A percentile compares a stretch with the other conserved stretches of the same genome.
Conservation (phyloP, 2,797 vertebrate species). For the Spinibarbus caldwelli region DNA sequence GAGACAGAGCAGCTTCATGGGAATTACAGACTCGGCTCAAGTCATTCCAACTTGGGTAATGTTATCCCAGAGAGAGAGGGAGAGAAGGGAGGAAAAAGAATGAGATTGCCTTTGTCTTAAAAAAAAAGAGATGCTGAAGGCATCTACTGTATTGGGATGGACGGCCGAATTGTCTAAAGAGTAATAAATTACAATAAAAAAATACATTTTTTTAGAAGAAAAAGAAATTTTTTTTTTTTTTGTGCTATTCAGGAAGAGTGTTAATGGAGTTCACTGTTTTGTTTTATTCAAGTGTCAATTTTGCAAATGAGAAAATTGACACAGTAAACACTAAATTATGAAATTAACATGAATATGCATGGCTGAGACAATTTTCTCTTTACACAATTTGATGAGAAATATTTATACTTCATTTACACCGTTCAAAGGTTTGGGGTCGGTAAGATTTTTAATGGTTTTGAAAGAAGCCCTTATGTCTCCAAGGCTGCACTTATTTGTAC, state of each 20-base stretch:
- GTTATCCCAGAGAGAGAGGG: slow-evolving; percentile 68
- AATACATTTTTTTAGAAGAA: neutral
- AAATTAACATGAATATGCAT: neutral
- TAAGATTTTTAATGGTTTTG: neutral
- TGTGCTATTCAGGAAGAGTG: neutral
- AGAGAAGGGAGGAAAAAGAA: slow-evolving; percentile 59
- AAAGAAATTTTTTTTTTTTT: slow-evolving; percentile 6
- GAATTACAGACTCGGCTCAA: slow-evolving; percentile 81
- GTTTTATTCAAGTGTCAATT: neutral
- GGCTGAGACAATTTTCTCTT: neutral
- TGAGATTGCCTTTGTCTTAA: slow-evolving; percentile 78
- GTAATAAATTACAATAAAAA: slow-evolving; percentile 32
- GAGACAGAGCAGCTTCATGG: slow-evolving; percentile 75
- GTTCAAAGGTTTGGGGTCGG: neutral
- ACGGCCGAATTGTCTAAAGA: neutral
- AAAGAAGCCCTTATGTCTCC: too few species aligned
- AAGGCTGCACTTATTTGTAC: neutral
- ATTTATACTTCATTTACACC: neutral
- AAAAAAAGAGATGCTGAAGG: slow-evolving; percentile 74
- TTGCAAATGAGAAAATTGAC: neutral
- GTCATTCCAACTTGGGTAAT: slow-evolving; percentile 84
- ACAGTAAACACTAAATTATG: neutral
- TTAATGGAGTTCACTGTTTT: neutral
- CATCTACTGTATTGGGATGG: slow-evolving; percentile 2
- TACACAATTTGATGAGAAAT: neutral